Base-by-base conservation (phyloP, 2,113 vertebrate species). In the Callopanchax toddi region DNA sequence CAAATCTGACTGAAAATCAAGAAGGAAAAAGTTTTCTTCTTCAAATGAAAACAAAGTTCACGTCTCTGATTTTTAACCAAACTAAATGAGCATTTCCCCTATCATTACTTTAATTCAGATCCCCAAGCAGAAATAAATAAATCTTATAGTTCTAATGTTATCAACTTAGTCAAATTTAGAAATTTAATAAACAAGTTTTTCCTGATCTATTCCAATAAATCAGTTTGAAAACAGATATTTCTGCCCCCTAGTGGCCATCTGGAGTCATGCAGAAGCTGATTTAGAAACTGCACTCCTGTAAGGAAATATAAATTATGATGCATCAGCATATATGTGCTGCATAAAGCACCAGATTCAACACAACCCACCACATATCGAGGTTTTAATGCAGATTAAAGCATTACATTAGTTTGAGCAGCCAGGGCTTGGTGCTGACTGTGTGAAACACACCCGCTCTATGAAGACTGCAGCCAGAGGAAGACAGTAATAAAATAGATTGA, bases 211-310 rank as follows among this genome's bases (percentile, higher is more conserved):
- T 43, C 8, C 2, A 6, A 16, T 18, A 43, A 43, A 8, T 43
- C 3, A 32, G 42, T 43, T 18, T 18, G 13, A n/a, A 43, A 8
- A 18, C 6, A 18, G 42, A 43, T n/a, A 9, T 43, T 3, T 42
- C 45, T 51, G 48, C 56, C 56, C 48, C 21, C 56, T 21, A 53
- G 66, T 44, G 56, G 21, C 37, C 5, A 15, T n/a, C 13, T 20
- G 6, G 18, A 6, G 36, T 29, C 13, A 60, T 2, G 26, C 25
- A 32, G n/a, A 18, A n/a, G 20, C 20, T 23, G 42, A 6, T 43
- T 18, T 18, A 10, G 42, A 15, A 43, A 5, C 10, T 22, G 11
- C 22, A 17, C 18, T 20, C 45, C 21, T 15, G 9, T n/a, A n/a
- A n/a, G n/a, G n/a, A n/a, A n/a, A n/a, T n/a, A n/a, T n/a, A n/a